Evolutionary conservation across 2,113 vertebrate genomes (phyloP).

Genomic region (Aptenodytes forsteri): DNA sequence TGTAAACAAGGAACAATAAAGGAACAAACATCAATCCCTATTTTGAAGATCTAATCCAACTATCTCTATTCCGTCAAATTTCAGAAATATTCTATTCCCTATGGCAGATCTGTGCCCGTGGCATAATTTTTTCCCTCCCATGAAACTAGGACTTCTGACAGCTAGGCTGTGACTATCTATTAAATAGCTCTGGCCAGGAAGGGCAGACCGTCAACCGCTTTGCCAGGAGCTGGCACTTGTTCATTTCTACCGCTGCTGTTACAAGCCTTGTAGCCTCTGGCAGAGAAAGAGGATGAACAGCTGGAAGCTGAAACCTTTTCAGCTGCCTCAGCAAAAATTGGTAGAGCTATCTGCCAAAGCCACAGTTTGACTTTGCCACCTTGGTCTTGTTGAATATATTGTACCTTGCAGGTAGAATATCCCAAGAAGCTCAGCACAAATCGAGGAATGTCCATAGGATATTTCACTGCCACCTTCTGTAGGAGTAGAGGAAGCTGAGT

Average conservation of each 20-base stretch:
- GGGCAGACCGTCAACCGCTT: neutral
- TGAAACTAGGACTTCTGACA: neutral
- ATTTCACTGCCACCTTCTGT: neutral
- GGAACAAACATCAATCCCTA: neutral
- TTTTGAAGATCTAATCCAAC: neutral
- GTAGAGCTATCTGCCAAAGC: neutral
- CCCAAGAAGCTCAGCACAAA: neutral
- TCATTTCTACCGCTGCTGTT: neutral
- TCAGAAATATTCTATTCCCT: neutral
- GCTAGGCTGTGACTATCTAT: neutral
- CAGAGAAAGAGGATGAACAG: neutral
- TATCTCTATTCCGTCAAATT: neutral
- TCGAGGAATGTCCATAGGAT: neutral
- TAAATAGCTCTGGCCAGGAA: neutral
- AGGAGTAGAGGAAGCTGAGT: neutral
- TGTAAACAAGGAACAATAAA: neutral
- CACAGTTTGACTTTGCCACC: neutral
- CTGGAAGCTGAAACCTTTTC: slow-evolving; percentile 1
- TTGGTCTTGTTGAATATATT: neutral
- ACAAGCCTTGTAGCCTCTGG: slow-evolving; percentile 14
- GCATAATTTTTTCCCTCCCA: neutral
- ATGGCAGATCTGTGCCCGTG: neutral
- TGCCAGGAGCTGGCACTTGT: slow-evolving; percentile 12
- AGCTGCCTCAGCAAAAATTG: slow-evolving; percentile 17
- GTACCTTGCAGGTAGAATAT: neutral